Base-by-base conservation (phyloP, 2,888 invertebrate species). In the Cheiracanthium punctorium region DNA sequence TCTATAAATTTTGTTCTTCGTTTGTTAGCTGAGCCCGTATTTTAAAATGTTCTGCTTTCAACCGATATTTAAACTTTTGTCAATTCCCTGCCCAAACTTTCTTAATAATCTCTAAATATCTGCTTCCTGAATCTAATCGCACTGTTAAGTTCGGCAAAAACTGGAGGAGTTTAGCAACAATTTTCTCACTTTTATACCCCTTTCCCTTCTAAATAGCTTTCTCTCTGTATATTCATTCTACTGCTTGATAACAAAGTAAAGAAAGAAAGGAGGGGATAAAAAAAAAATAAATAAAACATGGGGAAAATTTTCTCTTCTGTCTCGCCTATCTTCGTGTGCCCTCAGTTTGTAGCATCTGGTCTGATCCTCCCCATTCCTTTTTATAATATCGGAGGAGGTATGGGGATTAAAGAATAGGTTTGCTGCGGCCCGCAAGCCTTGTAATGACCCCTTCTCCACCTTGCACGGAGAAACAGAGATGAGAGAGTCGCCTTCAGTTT, bases 361-460 rank as follows among this genome's bases (percentile, higher is more conserved):
- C 58, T 58, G 58, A 58, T 58, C 58, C 58, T 58, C 58, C 58
- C 58, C 58, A 17, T 58, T 24, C 58, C 58, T 58, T 58, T 58
- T 58, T 58, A 58, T 58, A 58, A 58, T 58, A 58, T 58, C 58
- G 24, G 58, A 58, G 58, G 58, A 58, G 58, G 58, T 58, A 58
- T 58, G 69, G 64, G 74, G 79, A 70, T 65, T 72, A 73, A 84
- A 80, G 80, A 72, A 76, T 74, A 86, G 70, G 82, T 73, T 48
- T 76, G n/a, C n/a, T n/a, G 65, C 33, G 52, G 74, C 43, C 70
- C 69, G 24, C 17, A 32, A 73, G 33, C 29, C 24, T 58, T 32
- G 65, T 86, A 80, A 85, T 86, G 75, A 75, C 74, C 82, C 76
- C 69, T 58, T 58, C 58, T 58, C 58, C 58, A 58, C 58, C 58